A percentile compares a stretch with the other conserved stretches of the same genome.
phyloP scores from a whole-genome alignment of 2,797 vertebrate genomes.

The Stomatorhinus walkeri region DNA sequence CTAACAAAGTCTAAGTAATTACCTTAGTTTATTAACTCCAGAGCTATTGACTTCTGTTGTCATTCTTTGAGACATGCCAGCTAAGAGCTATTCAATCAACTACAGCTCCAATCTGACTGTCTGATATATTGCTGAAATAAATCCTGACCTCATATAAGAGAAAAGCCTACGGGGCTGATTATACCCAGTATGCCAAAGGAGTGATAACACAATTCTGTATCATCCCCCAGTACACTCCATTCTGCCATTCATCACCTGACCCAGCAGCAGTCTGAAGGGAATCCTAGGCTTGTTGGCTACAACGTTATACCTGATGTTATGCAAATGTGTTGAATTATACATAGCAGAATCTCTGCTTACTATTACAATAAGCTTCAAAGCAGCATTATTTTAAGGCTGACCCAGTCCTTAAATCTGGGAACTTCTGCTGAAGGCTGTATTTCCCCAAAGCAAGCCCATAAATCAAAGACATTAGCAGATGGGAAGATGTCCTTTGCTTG shows the following conservation, averaged over 20 bases:
- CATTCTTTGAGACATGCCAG: neutral
- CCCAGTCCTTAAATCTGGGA: neutral
- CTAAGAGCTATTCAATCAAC: constrained; percentile 6
- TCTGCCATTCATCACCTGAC: neutral
- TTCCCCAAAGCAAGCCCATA: constrained; percentile 1
- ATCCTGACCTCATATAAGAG: constrained; percentile 6
- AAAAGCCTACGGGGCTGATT: constrained; percentile 6
- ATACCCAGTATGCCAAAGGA: neutral
- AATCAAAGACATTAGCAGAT: constrained; percentile 19
- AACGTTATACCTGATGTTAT: constrained; percentile 12
- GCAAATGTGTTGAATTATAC: constrained; percentile 5
- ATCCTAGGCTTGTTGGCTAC: neutral
- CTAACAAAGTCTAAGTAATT: constrained; percentile 36
- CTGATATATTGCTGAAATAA: constrained; percentile 13
- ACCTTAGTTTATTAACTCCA: constrained; percentile 41
- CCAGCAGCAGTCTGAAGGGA: neutral
- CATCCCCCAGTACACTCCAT: neutral
- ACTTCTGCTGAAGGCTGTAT: neutral
- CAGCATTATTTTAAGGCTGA: neutral
- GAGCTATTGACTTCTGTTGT: constrained; percentile 40
- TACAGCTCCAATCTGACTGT: neutral
- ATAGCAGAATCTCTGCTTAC: neutral
- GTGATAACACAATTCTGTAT: constrained; percentile 16
- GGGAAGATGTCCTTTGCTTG: constrained; percentile 10
- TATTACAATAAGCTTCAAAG: neutral